Evolutionary conservation across 2,888 invertebrate genomes (phyloP).

Genomic region (Gandaritis pyraliata): DNA sequence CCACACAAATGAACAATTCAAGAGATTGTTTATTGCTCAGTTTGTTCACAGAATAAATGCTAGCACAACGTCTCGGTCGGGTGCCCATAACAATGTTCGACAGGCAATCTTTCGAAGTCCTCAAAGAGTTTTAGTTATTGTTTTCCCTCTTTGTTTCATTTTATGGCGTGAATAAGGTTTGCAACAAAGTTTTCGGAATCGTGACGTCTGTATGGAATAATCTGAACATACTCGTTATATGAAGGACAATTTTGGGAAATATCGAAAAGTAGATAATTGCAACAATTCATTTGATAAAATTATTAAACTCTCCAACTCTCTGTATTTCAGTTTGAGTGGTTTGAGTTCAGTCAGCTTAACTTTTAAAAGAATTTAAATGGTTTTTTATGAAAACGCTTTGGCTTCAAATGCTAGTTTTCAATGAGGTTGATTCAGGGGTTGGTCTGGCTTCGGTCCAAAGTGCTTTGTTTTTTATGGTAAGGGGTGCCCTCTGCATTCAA

Average conservation of each 20-base stretch:
- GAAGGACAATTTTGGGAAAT: too few relatives aligned
- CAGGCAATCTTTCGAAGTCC: constrained; percentile 39
- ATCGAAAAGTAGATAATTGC: background rate
- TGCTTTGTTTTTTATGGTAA: constrained; percentile 76
- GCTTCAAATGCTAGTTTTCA: constrained; percentile 74
- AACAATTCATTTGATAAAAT: background rate
- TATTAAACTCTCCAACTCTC: background rate
- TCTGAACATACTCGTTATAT: background rate
- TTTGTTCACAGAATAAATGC: constrained; percentile 43
- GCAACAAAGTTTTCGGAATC: constrained; percentile 15
- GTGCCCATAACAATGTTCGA: constrained; percentile 43
- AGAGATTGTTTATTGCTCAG: constrained; percentile 59
- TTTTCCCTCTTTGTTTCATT: constrained; percentile 33
- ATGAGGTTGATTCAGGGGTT: constrained; percentile 67
- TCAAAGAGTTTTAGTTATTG: constrained; percentile 39
- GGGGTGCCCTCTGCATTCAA: constrained; percentile 58
- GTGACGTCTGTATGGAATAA: background rate
- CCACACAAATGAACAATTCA: constrained; percentile 60
- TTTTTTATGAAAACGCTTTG: constrained; percentile 61
- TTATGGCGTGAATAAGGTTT: constrained; percentile 24
- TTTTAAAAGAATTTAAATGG: constrained; percentile 52
- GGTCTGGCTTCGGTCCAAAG: constrained; percentile 76
- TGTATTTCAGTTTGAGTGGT: constrained; percentile 16
- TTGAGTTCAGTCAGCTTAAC: constrained; percentile 24
- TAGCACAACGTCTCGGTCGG: constrained; percentile 40